Base-by-base conservation (phyloP, 2,888 invertebrate species). In the Oscheius sp. region DNA sequence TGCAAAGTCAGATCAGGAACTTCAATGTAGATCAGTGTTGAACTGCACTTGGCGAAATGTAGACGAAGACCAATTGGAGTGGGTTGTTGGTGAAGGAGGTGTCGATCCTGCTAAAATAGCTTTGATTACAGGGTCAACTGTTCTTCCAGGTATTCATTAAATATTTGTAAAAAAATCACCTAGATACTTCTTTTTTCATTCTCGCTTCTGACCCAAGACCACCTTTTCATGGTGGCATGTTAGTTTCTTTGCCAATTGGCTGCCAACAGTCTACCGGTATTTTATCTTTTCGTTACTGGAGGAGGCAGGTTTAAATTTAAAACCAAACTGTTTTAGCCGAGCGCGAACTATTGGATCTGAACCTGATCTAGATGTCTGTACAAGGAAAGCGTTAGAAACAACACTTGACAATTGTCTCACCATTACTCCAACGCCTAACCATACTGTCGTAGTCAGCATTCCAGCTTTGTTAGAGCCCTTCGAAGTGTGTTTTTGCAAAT, bases 211-310 rank as follows among this genome's bases (percentile, higher is more conserved):
- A 77, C 66, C 73, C 80, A 9, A 62, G 77, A 28, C 77, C 78
- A 9, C 51, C 71, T 1, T 33, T 65, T 47, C 77, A 74, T 56
- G 70, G 75, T 17, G 80, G 80, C 1, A 67, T 75, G 38, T 65
- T 78, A 28, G 72, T 80, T 33, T 78, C 78, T 22, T 54, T 72
- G 22, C 71, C 77, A n/a, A 80, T 80, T 70, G 78, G 78, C 36
- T 80, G 80, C 65, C 80, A 80, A 66, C 75, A 78, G 54, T 74
- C 77, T 0, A 64, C 75, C 0, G 80, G 80, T 28, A 74, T 80
- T 9, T 61, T 80, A 4, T 74, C 77, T 30, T 77, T 80, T 57
- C 68, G 77, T 17, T 73, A 68, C 47, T 80, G 80, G 80, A 74
- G 77, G 59, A 80, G 80, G 75, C n/a, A n/a, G n/a, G n/a, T n/a